A percentile compares a stretch with the other conserved stretches of the same genome.
Evolutionary conservation across 2,888 invertebrate species (phyloP).

Genomic region (Hyles lineata): DNA sequence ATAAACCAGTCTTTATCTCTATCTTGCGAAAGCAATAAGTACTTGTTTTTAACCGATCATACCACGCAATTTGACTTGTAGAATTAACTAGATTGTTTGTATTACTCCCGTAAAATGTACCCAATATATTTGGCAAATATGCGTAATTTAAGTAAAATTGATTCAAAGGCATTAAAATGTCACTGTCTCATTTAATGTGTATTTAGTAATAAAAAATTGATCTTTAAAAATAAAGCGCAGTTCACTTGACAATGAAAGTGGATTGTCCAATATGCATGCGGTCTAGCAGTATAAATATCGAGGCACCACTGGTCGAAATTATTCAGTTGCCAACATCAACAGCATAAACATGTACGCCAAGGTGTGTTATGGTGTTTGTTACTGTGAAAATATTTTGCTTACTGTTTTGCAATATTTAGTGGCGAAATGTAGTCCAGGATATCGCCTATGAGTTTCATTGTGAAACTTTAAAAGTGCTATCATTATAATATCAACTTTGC

Average conservation of each 20-base stretch:
- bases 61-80: too few relatives aligned
- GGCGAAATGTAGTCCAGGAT: neutral
- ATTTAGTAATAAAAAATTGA: neutral
- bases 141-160: too few relatives aligned
- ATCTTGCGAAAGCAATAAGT: too few relatives aligned
- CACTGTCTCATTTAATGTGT: too few relatives aligned
- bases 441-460: neutral
- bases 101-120: too few relatives aligned
- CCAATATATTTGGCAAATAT: too few relatives aligned
- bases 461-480: neutral
- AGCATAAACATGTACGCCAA: slow-evolving; percentile 82
- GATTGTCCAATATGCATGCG: slow-evolving; percentile 63
- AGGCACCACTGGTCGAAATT: slow-evolving; percentile 72
- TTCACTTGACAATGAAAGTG: slow-evolving; percentile 81
- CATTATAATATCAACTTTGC: neutral
- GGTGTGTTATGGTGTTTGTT: slow-evolving; percentile 60
- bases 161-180: too few relatives aligned
- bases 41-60: too few relatives aligned
- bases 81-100: too few relatives aligned
- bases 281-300: slow-evolving; percentile 77
- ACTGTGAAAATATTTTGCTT: slow-evolving; percentile 9
- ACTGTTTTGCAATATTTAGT: neutral
- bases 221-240: slow-evolving; percentile 2
- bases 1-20: too few relatives aligned
- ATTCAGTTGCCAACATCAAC: slow-evolving; percentile 82